These are phyloP conservation scores for Drosophila baimaii DNA, from an alignment of 1,140 invertebrate genomes.

Conservation along the genomic window DNA sequence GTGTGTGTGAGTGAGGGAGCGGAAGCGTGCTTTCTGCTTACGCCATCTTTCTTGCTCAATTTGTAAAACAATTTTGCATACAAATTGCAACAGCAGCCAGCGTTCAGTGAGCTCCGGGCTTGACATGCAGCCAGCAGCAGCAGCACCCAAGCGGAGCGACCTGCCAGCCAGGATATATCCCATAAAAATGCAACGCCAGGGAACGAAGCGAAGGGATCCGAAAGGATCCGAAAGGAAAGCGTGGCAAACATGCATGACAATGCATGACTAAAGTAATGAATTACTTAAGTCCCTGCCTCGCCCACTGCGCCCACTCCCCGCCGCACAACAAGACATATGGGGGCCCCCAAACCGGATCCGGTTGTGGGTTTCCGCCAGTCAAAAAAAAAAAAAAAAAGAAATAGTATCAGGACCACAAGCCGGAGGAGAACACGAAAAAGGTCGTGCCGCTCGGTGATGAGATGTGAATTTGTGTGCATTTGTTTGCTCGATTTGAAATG, in stretches of 20 bases:
- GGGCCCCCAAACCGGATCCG: conserved; percentile 19
- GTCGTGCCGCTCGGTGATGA: conserved; percentile 65
- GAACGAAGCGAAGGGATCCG: conserved; percentile 31
- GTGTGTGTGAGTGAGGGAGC: conserved; percentile 18
- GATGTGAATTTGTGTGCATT: conserved; percentile 69
- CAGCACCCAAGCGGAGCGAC: conserved; percentile 49
- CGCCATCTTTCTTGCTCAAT: conserved; percentile 82
- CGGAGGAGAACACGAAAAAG: conserved; percentile 61
- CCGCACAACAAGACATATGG: conserved; percentile 50
- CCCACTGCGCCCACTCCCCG: conserved; percentile 39
- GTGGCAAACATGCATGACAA: conserved; percentile 79
- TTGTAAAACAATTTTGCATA: conserved; percentile 83
- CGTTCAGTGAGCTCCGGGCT: conserved; percentile 48
- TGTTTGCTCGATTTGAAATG: conserved; percentile 73
- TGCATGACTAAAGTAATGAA: conserved; percentile 82
- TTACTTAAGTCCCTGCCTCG: conserved; percentile 72
- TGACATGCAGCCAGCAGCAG: too few relatives aligned
- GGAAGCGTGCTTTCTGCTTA: conserved; percentile 64
- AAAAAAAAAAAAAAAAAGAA: conserved; percentile 20
- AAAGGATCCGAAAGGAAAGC: conserved; percentile 30
- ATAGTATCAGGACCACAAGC: conserved; percentile 13
- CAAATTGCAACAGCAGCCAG: conserved; percentile 78
- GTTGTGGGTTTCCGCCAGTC: conserved; percentile 17
- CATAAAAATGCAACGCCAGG: conserved; percentile 74
- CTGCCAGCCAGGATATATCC: conserved; percentile 50